Percentiles rank a stretch among this genome's conserved stretches.
Evolutionary conservation across 2,113 vertebrate genomes (phyloP).

Genomic region (Nyctereutes procyonoides): DNA sequence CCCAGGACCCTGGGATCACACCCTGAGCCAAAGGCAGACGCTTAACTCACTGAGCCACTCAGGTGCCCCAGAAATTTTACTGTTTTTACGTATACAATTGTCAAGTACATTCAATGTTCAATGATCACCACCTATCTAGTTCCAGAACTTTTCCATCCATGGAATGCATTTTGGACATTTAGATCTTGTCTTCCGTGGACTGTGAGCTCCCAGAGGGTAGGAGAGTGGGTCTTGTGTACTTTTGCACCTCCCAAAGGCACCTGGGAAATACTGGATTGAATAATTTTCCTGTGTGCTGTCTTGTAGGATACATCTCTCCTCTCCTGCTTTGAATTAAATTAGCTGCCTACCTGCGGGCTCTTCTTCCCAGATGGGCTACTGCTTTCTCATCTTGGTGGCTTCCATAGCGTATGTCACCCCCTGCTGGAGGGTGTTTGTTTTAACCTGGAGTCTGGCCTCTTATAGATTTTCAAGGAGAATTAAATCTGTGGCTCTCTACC

Average conservation of each 20-base stretch:
- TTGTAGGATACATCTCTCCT: background rate
- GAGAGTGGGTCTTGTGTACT: background rate
- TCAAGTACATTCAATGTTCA: background rate
- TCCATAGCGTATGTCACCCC: background rate
- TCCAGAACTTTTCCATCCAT: background rate
- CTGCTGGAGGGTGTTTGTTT: conserved; percentile 17
- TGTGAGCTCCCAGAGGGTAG: background rate
- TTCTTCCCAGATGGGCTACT: no score
- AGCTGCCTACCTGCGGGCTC: rapidly evolving
- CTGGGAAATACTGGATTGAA: background rate
- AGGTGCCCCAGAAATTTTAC: background rate
- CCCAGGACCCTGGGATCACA: no score
- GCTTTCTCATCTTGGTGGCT: background rate
- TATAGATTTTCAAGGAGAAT: background rate
- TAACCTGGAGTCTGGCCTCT: background rate
- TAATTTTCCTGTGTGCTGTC: background rate
- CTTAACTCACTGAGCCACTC: no score
- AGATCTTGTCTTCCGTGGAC: background rate
- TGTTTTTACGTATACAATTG: background rate
- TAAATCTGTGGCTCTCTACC: background rate
- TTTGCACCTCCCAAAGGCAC: background rate
- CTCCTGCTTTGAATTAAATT: background rate
- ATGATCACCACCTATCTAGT: rapidly evolving
- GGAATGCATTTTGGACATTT: background rate
- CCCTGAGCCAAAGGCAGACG: no score